These are phyloP conservation scores for Zelostemma sp. DNA, from an alignment of 1,140 invertebrate genomes.

Conservation along the genomic window DNA sequence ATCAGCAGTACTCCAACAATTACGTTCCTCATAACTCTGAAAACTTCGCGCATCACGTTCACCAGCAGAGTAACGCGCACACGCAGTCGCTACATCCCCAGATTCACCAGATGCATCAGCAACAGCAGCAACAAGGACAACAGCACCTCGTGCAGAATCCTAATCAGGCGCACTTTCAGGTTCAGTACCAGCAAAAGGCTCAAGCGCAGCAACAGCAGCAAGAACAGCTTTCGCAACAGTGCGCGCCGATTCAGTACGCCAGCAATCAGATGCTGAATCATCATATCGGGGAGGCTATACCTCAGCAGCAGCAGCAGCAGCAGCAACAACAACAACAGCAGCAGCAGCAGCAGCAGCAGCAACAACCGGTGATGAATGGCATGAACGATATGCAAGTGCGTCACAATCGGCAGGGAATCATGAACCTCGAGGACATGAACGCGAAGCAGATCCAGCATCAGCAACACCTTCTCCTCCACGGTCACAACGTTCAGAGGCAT, in stretches of 20 bases:
- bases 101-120: slow-evolving; percentile 57
- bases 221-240: slow-evolving; percentile 58
- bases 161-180: slow-evolving; percentile 60
- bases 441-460: slow-evolving; percentile 62
- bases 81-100: slow-evolving; percentile 49
- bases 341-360: slow-evolving; percentile 48
- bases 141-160: slow-evolving; percentile 47
- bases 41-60: slow-evolving; percentile 60
- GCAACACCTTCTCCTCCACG: slow-evolving; percentile 61
- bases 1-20: slow-evolving; percentile 51
- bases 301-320: slow-evolving; percentile 59
- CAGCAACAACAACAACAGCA: slow-evolving; percentile 42
- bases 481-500: slow-evolving; percentile 63
- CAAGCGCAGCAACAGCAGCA: slow-evolving; percentile 56
- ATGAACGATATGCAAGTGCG: slow-evolving; percentile 57
- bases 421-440: slow-evolving; percentile 59
- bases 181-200: slow-evolving; percentile 58
- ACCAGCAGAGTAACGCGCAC: slow-evolving; percentile 56
- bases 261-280: slow-evolving; percentile 59
- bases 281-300: slow-evolving; percentile 56
- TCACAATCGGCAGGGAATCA: slow-evolving; percentile 39
- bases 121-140: slow-evolving; percentile 54
- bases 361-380: slow-evolving; percentile 50
- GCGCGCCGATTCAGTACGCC: slow-evolving; percentile 56
- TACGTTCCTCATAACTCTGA: slow-evolving; percentile 58